Evolutionary conservation across 2,888 invertebrate species (phyloP).

Genomic region (Stenodema calcarata): DNA sequence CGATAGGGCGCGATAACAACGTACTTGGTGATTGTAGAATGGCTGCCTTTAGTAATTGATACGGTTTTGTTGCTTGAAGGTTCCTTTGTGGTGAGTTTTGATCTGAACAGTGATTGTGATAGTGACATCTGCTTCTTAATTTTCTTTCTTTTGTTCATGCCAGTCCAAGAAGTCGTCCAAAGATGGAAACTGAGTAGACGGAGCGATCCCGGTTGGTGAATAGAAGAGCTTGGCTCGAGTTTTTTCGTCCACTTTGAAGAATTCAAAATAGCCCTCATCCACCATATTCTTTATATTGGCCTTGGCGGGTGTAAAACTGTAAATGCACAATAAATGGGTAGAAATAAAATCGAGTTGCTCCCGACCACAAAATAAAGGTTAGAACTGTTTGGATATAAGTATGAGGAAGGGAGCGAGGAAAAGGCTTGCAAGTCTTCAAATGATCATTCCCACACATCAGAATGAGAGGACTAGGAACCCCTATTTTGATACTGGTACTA

Average conservation of each 20-base stretch:
- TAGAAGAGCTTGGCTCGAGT: background rate
- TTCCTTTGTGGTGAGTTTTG: background rate
- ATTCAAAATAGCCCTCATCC: background rate
- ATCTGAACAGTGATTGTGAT: conserved; percentile 23
- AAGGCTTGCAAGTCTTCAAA: too few species aligned
- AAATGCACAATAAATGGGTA: background rate
- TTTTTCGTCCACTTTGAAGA: background rate
- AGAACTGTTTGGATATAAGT: too few species aligned
- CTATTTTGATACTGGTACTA: too few species aligned
- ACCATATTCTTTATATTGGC: background rate
- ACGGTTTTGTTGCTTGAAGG: background rate
- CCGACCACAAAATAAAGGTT: too few species aligned
- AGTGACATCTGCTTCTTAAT: conserved; percentile 9
- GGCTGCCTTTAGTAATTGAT: background rate
- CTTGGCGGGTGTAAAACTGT: background rate
- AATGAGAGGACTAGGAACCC: too few species aligned
- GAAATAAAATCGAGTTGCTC: background rate
- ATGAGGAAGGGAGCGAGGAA: too few species aligned
- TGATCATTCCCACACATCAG: too few species aligned
- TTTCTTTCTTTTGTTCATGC: conserved; percentile 9
- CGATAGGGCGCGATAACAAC: background rate
- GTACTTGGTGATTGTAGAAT: background rate
- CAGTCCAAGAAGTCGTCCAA: background rate
- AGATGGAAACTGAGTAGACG: background rate
- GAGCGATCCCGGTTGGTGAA: background rate